These are phyloP conservation scores for Ochropleura leucogaster DNA, from an alignment of 2,888 invertebrate genomes.

Conservation along the genomic window DNA sequence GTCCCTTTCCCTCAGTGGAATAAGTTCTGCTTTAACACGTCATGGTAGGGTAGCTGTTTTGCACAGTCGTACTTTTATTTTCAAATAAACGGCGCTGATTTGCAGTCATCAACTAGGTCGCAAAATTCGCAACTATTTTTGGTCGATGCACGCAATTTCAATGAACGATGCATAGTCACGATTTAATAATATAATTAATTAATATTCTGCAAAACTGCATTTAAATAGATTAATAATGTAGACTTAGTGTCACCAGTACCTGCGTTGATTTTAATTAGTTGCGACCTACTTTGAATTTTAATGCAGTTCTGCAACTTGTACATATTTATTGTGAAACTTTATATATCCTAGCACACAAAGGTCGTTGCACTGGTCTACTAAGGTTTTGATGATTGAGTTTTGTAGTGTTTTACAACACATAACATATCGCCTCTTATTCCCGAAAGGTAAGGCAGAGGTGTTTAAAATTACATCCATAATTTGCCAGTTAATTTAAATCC, in stretches of 20 bases:
- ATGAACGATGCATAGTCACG: neutral
- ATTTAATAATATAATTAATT: conserved; percentile 6
- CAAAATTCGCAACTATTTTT: neutral
- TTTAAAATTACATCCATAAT: neutral
- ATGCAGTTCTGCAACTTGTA: conserved; percentile 29
- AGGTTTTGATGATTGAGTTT: neutral
- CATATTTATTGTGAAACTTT: conserved; percentile 42
- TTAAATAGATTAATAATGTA: conserved; percentile 51
- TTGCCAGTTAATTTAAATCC: neutral
- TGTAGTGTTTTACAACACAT: neutral
- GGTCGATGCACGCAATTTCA: neutral
- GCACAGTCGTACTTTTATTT: neutral
- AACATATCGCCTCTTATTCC: neutral
- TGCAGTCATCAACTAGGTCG: neutral
- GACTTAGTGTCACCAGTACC: conserved; percentile 40
- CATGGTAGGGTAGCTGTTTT: no score
- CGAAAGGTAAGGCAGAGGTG: neutral
- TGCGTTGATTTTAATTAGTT: conserved; percentile 54
- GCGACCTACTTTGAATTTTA: conserved; percentile 53
- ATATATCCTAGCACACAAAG: neutral
- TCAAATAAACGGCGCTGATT: neutral
- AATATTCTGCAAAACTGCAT: conserved; percentile 30
- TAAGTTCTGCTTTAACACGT: no score
- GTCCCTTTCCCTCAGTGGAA: no score
- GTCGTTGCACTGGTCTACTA: conserved; percentile 5